phyloP scores from a whole-genome alignment of 2,797 vertebrate species.

The Diplodus sargus region DNA sequence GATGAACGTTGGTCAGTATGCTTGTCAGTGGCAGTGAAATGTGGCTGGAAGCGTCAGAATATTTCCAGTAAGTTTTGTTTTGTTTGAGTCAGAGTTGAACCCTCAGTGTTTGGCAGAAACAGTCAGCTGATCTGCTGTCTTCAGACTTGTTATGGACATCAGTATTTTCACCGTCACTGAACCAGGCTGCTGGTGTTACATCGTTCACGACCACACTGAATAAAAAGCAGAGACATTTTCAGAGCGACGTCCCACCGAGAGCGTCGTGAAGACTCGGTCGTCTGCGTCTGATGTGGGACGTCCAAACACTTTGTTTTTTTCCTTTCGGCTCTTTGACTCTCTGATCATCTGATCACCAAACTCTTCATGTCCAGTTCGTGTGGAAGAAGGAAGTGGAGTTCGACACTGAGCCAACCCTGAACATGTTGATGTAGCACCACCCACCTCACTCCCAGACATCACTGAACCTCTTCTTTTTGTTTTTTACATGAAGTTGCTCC shows the following conservation, averaged over 20 bases:
- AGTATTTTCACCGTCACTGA: not conserved
- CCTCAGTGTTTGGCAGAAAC: not conserved
- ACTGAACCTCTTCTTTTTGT: constrained; percentile 1
- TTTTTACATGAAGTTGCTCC: constrained; percentile 32
- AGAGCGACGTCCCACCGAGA: not conserved
- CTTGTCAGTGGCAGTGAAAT: not conserved
- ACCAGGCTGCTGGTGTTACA: no score
- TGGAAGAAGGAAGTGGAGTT: constrained; percentile 9
- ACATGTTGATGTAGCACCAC: constrained; percentile 55
- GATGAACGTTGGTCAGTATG: not conserved
- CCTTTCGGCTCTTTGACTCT: not conserved
- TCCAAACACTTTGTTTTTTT: not conserved
- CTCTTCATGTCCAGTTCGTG: not conserved
- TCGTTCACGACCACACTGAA: not conserved
- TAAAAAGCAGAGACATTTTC: not conserved
- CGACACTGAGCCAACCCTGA: constrained; percentile 45
- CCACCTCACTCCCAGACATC: constrained; percentile 20
- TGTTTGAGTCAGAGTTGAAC: not conserved
- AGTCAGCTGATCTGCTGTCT: not conserved
- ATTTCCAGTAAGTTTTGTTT: not conserved
- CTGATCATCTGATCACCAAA: constrained; percentile 1
- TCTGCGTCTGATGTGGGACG: not conserved
- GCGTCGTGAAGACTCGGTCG: not conserved
- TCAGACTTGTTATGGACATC: not conserved
- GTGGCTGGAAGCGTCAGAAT: not conserved